Base-by-base conservation (phyloP, 1,140 invertebrate species). In the Spodoptera frugiperda region DNA sequence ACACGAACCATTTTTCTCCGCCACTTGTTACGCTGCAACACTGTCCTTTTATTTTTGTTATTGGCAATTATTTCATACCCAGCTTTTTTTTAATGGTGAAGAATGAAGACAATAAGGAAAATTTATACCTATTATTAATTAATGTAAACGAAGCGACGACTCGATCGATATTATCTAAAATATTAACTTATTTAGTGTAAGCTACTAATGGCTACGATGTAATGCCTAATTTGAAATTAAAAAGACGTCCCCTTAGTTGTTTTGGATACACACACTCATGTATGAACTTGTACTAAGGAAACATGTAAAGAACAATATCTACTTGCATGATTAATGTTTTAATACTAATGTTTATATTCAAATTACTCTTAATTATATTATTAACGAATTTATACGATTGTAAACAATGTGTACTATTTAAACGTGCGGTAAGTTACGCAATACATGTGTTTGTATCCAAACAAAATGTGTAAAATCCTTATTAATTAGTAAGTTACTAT, bases 61-160 rank as follows among this genome's bases (percentile, higher is more conserved):
- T 68, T 68, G 30, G 71, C 48, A 74, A 81, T 61, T 59, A 80
- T 83, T 82, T 87, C 82, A 78, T 83, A 79, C 84, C 89, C 87
- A 82, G 89, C 87, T 89, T 90, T 84, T 83, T 91, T 91, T 86
- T 84, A 84, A 90, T 88, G 84, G 87, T 89, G 84, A 90, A 92
- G 86, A 88, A 90, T 91, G 89, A 93, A 92, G 92, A 93, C 92
- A 93, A 93, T 93, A 93, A 93, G 89, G 89, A 89, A 93, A 89
- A 92, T 90, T 92, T 92, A 90, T 93, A 93, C 87, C 85, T 92
- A 92, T 89, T 86, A 92, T 89, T 87, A 91, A 91, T 85, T 82
- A 88, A 89, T 88, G 85, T 89, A 88, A 90, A 89, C 85, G 85
- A 93, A 85, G 84, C 80, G 87, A 87, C 82, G 86, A 89, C 82